Evolutionary conservation across 2,797 vertebrate genomes (phyloP).

Genomic region (Falco peregrinus): DNA sequence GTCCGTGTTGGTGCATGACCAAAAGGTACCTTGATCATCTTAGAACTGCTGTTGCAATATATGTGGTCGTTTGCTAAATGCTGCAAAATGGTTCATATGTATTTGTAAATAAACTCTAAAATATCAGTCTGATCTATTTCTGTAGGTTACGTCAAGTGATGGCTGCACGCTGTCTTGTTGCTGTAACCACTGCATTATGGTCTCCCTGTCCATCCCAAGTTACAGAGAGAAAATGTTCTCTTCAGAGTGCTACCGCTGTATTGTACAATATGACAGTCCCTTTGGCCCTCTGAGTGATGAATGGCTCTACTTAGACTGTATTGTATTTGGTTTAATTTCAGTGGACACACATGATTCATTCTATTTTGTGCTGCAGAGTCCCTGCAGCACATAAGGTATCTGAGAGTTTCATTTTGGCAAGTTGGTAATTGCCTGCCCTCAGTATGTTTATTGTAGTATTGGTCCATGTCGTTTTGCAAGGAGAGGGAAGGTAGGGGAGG

Average conservation of each 20-base stretch:
- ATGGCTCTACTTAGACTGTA: conserved; percentile 33
- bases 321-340: conserved; percentile 53
- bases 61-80: not conserved
- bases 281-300: conserved; percentile 41
- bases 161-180: not conserved
- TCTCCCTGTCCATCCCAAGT: not conserved
- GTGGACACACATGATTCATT: conserved; percentile 40
- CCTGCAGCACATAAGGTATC: not conserved
- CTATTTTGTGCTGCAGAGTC: conserved; percentile 20
- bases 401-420: not conserved
- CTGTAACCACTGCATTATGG: not conserved
- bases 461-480: fast-evolving
- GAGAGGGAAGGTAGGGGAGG: not conserved
- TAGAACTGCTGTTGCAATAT: not conserved
- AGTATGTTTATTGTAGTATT: not conserved
- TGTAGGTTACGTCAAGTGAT: not conserved
- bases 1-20: not conserved
- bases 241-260: not conserved
- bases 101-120: not conserved
- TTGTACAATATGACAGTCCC: conserved; percentile 5
- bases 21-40: not conserved
- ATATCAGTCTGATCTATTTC: fast-evolving
- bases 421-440: not conserved
- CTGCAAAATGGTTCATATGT: fast-evolving
- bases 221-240: conserved; percentile 4